phyloP scores from a whole-genome alignment of 2,888 invertebrate species.

The Hirudinaria manillensis region DNA sequence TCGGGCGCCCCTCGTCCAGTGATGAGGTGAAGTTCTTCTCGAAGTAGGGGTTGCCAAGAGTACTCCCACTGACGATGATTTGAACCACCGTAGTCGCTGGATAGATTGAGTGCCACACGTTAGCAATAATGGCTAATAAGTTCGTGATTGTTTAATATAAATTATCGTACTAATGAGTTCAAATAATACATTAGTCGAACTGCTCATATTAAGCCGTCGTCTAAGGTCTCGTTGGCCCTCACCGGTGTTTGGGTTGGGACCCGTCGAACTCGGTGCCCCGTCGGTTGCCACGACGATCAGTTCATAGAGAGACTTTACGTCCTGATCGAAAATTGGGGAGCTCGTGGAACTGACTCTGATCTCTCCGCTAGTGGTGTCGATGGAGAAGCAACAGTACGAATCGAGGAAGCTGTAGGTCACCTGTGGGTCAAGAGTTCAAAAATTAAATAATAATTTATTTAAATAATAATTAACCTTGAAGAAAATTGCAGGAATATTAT shows the following conservation, averaged over 20 bases:
- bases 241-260: slow-evolving; percentile 35
- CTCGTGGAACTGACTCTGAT: slow-evolving; percentile 27
- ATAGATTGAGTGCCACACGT: too few species aligned
- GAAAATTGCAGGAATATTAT: too few species aligned
- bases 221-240: background rate
- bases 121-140: too few species aligned
- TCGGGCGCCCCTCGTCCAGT: slow-evolving; percentile 17
- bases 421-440: slow-evolving; percentile 24
- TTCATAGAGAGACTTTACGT: slow-evolving; percentile 63
- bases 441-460: background rate
- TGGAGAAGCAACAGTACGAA: slow-evolving; percentile 30
- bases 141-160: too few species aligned
- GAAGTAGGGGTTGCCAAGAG: slow-evolving; percentile 13
- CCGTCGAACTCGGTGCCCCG: slow-evolving; percentile 75
- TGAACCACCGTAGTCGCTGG: slow-evolving; percentile 7
- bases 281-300: slow-evolving; percentile 92
- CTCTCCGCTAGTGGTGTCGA: slow-evolving; percentile 35
- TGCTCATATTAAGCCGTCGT: too few species aligned
- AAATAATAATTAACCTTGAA: too few species aligned
- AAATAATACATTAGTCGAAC: too few species aligned
- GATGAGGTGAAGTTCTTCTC: slow-evolving; percentile 25
- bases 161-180: too few species aligned
- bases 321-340: slow-evolving; percentile 28
- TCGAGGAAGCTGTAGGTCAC: slow-evolving; percentile 35
- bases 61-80: slow-evolving; percentile 19